Evolutionary conservation across 2,888 invertebrate species (phyloP).

Genomic region (Alloscopus bannaensis): DNA sequence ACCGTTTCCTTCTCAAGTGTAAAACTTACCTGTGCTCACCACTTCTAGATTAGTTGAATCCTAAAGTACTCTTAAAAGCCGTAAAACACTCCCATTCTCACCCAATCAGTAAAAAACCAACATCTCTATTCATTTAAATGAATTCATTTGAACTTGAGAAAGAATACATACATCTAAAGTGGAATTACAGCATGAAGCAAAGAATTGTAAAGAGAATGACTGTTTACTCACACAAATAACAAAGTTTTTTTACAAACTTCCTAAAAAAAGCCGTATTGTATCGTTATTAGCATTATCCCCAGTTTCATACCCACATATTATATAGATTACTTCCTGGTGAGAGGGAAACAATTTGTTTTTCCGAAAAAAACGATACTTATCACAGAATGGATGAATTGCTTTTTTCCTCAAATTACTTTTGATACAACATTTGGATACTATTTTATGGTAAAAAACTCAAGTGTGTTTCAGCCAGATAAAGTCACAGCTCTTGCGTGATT

Average conservation of each 20-base stretch:
- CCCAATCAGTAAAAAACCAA: conserved; percentile 51
- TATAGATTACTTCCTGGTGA: conserved; percentile 57
- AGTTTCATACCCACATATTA: conserved; percentile 35
- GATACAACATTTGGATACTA: not conserved
- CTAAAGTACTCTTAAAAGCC: conserved; percentile 26
- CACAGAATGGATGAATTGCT: conserved; percentile 44
- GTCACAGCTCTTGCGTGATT: not conserved
- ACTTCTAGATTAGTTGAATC: too few species aligned
- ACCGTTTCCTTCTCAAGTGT: not conserved
- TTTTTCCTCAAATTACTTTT: conserved; percentile 29
- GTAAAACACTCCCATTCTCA: conserved; percentile 36
- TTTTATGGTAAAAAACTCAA: conserved; percentile 2
- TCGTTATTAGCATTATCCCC: conserved; percentile 43
- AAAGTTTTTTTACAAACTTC: too few species aligned
- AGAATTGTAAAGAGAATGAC: not conserved
- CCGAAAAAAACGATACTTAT: conserved; percentile 37
- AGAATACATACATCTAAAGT: not conserved
- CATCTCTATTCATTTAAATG: conserved; percentile 38
- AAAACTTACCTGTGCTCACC: too few species aligned
- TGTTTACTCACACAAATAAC: too few species aligned
- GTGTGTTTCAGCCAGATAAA: not conserved
- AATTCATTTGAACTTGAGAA: conserved; percentile 1
- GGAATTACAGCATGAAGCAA: conserved; percentile 19
- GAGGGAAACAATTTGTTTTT: conserved; percentile 57
- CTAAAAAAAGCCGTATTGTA: conserved; percentile 37